Evolutionary conservation across 2,113 vertebrate genomes (phyloP).

Genomic region (Oryzias curvinotus): DNA sequence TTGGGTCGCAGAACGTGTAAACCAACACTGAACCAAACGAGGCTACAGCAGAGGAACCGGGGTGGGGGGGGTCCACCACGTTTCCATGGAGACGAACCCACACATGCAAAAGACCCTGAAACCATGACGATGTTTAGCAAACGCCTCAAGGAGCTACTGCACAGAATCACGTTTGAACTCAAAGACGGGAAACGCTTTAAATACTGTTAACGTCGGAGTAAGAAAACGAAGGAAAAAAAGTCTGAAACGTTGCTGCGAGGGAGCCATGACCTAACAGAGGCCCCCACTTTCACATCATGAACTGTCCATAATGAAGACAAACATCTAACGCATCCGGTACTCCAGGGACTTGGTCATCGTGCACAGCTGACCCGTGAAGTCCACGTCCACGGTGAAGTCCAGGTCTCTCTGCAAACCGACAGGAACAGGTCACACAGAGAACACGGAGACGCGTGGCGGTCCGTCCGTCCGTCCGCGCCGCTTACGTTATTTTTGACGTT

Average conservation of each 20-base stretch:
- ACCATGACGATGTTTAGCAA: slow-evolving; percentile 23
- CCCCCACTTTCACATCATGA: slow-evolving; percentile 39
- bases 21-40: background rate
- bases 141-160: slow-evolving; percentile 48
- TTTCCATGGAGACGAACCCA: slow-evolving; percentile 5
- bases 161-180: slow-evolving; percentile 45
- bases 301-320: slow-evolving; percentile 43
- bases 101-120: slow-evolving; percentile 27
- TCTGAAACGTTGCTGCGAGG: slow-evolving; percentile 62
- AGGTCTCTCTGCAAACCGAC: slow-evolving; percentile 83
- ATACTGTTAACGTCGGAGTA: slow-evolving; percentile 56
- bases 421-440: background rate
- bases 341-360: slow-evolving; percentile 90
- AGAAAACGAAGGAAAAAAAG: slow-evolving; percentile 28
- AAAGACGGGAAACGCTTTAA: slow-evolving; percentile 42
- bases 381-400: slow-evolving; percentile 91
- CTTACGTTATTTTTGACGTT: slow-evolving; percentile 93
- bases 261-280: slow-evolving; percentile 35
- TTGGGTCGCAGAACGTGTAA: background rate
- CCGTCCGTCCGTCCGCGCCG: fast-evolving
- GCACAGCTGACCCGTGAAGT: slow-evolving; percentile 93
- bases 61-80: slow-evolving; percentile 1
- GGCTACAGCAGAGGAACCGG: background rate
- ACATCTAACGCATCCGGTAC: slow-evolving; percentile 89
- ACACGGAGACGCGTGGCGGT: background rate